Percentiles rank a stretch among this genome's conserved stretches.
Conservation (phyloP, 2,797 vertebrate genomes). For the Gallinago nigripennis region DNA sequence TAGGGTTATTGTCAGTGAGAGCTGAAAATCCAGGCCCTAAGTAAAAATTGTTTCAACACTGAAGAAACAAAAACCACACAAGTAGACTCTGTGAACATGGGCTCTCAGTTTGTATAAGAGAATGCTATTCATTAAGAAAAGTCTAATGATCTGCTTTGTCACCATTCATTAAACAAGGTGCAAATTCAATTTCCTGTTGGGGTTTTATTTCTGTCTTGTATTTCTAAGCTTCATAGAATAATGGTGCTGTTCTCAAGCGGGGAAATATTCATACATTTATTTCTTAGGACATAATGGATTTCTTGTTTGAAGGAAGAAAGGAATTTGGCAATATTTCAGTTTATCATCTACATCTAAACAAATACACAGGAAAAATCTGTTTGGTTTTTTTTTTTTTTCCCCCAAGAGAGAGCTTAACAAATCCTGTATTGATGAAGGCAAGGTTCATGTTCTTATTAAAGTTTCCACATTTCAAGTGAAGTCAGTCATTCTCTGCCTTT, state of each 20-base stretch:
- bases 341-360: conserved; percentile 26
- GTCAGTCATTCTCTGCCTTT: neutral
- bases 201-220: conserved; percentile 17
- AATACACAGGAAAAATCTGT: neutral
- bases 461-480: neutral
- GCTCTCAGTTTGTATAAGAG: neutral
- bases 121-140: conserved; percentile 4
- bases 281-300: conserved; percentile 29
- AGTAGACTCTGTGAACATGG: neutral
- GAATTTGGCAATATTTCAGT: conserved; percentile 52
- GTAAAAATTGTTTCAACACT: neutral
- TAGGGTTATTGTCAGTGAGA: neutral
- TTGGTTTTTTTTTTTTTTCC: neutral
- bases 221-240: conserved; percentile 4
- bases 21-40: neutral
- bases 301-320: conserved; percentile 23
- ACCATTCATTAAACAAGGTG: neutral
- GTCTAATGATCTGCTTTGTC: neutral
- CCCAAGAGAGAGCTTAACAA: neutral
- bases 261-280: neutral
- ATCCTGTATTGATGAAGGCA: neutral
- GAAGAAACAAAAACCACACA: neutral
- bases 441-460: neutral
- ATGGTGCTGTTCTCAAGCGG: neutral
- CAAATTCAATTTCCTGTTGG: conserved; percentile 45